phyloP scores from a whole-genome alignment of 2,113 vertebrate genomes.

The Psophia crepitans region DNA sequence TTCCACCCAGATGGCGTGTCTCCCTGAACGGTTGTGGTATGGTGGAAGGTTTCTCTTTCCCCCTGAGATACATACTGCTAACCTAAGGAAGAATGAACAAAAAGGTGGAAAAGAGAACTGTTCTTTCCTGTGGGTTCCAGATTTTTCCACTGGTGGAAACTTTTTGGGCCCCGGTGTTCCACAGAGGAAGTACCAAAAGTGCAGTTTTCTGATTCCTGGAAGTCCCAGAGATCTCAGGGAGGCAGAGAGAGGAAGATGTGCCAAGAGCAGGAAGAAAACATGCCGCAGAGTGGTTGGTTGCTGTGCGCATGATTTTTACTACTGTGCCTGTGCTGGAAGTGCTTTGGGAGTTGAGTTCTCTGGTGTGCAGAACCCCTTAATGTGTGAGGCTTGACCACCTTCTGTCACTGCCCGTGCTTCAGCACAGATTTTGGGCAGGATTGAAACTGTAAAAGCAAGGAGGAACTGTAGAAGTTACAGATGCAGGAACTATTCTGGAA shows the following conservation, averaged over 20 bases:
- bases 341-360: background rate
- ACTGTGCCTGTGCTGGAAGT: background rate
- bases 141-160: background rate
- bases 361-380: background rate
- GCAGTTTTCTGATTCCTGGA: background rate
- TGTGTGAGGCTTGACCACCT: background rate
- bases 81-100: background rate
- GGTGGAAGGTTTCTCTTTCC: background rate
- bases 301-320: background rate
- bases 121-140: background rate
- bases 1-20: rapidly evolving
- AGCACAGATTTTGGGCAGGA: background rate
- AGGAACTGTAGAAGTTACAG: background rate
- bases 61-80: background rate
- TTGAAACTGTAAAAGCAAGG: background rate
- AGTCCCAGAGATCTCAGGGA: background rate
- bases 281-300: background rate
- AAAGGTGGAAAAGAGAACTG: background rate
- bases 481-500: background rate
- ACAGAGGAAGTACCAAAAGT: background rate
- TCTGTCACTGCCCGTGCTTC: background rate
- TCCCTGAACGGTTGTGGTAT: rapidly evolving
- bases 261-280: background rate
- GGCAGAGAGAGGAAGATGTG: background rate
- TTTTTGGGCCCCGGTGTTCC: background rate